These are phyloP conservation scores for Oryzias melastigma DNA, from an alignment of 2,113 vertebrate genomes.

Conservation along the genomic window DNA sequence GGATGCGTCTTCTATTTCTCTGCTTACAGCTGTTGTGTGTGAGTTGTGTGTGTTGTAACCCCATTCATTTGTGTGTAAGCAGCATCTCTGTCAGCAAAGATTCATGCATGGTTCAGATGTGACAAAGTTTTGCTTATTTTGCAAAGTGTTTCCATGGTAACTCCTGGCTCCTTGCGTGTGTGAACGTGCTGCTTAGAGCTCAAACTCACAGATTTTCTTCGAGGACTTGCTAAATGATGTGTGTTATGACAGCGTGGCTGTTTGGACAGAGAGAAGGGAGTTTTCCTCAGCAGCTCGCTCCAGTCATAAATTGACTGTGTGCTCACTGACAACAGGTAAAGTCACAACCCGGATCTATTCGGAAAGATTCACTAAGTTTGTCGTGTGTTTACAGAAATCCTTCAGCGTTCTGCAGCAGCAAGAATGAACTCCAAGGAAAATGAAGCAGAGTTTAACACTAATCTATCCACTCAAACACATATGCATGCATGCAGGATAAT, in stretches of 20 bases:
- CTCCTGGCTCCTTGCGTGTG: background rate
- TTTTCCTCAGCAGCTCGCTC: conserved; percentile 61
- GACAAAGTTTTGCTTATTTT: background rate
- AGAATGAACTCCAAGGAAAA: background rate
- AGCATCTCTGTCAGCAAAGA: conserved; percentile 2
- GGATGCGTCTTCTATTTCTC: background rate
- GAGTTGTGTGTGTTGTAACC: background rate
- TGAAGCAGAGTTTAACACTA: conserved; percentile 1
- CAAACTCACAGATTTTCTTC: conserved; percentile 55
- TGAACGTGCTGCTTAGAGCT: conserved; percentile 27
- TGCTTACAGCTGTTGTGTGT: conserved; percentile 46
- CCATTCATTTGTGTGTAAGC: too few relatives aligned
- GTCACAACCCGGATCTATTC: conserved; percentile 34
- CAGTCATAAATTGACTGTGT: conserved; percentile 59
- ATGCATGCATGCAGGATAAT: conserved; percentile 12
- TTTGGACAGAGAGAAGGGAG: conserved; percentile 54
- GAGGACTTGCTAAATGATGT: conserved; percentile 38
- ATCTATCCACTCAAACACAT: conserved; percentile 4
- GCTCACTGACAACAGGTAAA: conserved; percentile 60
- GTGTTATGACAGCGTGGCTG: conserved; percentile 44
- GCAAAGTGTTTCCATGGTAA: background rate
- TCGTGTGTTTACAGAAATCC: background rate
- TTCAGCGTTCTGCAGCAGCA: background rate
- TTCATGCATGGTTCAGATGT: conserved; percentile 7
- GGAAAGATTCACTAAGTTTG: conserved; percentile 6